Evolutionary conservation across 2,888 invertebrate genomes (phyloP).

Genomic region (Cerceris rybyensis): DNA sequence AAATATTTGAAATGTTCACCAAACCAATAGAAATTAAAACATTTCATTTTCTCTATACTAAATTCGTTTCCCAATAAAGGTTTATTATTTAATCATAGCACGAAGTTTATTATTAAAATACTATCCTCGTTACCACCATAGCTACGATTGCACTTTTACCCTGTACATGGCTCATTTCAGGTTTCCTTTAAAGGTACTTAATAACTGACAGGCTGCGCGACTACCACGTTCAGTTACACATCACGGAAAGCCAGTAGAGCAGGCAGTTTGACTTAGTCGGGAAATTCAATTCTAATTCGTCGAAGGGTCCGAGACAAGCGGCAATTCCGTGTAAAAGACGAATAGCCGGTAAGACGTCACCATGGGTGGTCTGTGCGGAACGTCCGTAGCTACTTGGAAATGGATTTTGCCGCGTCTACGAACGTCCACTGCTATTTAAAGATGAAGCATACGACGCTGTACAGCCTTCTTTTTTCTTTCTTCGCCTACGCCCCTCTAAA

Average conservation of each 20-base stretch:
- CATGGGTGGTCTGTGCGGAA: conserved; percentile 64
- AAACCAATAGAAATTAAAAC: no score
- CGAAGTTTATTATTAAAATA: no score
- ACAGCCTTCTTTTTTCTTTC: conserved; percentile 54
- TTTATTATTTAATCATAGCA: no score
- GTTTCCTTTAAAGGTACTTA: no score
- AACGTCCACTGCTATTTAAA: conserved; percentile 67
- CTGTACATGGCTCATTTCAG: no score
- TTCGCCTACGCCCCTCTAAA: conserved; percentile 49
- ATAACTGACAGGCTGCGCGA: no score
- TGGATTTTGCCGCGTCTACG: conserved; percentile 66
- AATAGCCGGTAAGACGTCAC: conserved; percentile 27
- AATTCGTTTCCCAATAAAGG: no score
- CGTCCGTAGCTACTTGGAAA: conserved; percentile 67
- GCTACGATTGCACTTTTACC: no score
- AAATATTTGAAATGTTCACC: no score
- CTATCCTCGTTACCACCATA: no score
- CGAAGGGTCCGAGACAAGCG: conserved; percentile 10
- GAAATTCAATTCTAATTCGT: conserved; percentile 47
- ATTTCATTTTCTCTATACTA: no score
- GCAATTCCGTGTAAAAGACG: conserved; percentile 36
- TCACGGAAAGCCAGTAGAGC: background rate
- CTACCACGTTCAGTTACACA: no score
- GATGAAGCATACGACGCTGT: conserved; percentile 56
- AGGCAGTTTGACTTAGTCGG: conserved; percentile 1